phyloP scores from a whole-genome alignment of 1,140 invertebrate species.

The Drosophila suzukii region DNA sequence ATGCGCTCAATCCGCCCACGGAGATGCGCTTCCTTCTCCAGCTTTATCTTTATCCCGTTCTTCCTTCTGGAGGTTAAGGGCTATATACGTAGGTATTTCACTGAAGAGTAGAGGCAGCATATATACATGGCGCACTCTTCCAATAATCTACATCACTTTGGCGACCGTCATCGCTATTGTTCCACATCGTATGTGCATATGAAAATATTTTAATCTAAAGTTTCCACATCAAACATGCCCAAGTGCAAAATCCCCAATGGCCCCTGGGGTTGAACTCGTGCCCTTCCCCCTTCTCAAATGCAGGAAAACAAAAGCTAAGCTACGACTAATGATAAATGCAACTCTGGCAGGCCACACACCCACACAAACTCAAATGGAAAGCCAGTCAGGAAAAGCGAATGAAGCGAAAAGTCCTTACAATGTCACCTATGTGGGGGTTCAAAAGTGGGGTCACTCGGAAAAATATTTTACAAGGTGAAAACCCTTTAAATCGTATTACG shows the following conservation, averaged over 20 bases:
- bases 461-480: background rate
- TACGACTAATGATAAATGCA: constrained; percentile 77
- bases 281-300: constrained; percentile 16
- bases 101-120: too few relatives aligned
- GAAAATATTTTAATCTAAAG: constrained; percentile 83
- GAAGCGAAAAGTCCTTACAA: constrained; percentile 44
- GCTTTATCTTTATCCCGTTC: background rate
- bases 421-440: constrained; percentile 35
- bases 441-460: constrained; percentile 5
- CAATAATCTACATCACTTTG: constrained; percentile 13
- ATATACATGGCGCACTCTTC: background rate
- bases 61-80: constrained; percentile 2
- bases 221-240: constrained; percentile 78
- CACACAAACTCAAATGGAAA: constrained; percentile 2
- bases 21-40: constrained; percentile 20
- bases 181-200: constrained; percentile 38
- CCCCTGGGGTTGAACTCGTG: background rate
- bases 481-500: background rate
- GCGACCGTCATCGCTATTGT: constrained; percentile 27
- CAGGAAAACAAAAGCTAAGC: constrained; percentile 70
- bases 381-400: constrained; percentile 36
- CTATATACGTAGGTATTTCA: background rate
- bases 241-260: constrained; percentile 68
- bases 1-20: constrained; percentile 79
- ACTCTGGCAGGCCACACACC: constrained; percentile 33